A percentile compares a stretch with the other conserved stretches of the same genome.
phyloP scores from a whole-genome alignment of 2,113 vertebrate species.

The Podiceps cristatus region DNA sequence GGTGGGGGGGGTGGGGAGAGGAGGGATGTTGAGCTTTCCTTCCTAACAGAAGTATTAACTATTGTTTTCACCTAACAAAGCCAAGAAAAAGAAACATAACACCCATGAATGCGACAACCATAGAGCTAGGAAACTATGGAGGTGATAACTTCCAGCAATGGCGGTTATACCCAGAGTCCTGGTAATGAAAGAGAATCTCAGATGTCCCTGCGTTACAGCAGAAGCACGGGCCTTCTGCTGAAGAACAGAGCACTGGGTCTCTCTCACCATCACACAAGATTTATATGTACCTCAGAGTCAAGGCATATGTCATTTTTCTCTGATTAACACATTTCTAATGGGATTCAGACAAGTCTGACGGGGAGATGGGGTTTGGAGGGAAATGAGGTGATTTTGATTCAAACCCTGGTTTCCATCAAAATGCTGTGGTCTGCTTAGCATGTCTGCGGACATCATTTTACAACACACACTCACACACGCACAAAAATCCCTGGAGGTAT shows the following conservation, averaged over 20 bases:
- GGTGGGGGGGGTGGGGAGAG: too few species aligned
- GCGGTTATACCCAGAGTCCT: neutral
- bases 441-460: neutral
- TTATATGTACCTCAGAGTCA: neutral
- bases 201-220: neutral
- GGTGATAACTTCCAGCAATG: too few species aligned
- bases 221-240: neutral
- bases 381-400: conserved; percentile 31
- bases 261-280: neutral
- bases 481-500: neutral
- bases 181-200: neutral
- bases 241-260: neutral
- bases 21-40: neutral
- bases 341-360: neutral
- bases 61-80: neutral
- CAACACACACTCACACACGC: neutral
- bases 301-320: neutral
- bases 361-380: neutral
- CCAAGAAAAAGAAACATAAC: neutral
- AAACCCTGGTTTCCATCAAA: neutral
- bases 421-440: conserved; percentile 3
- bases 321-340: conserved; percentile 24
- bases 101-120: neutral
- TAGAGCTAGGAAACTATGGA: neutral
- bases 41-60: neutral